A percentile compares a stretch with the other conserved stretches of the same genome.
These are phyloP conservation scores for Physocephala rufipes DNA, from an alignment of 2,888 invertebrate genomes.

Conservation along the genomic window DNA sequence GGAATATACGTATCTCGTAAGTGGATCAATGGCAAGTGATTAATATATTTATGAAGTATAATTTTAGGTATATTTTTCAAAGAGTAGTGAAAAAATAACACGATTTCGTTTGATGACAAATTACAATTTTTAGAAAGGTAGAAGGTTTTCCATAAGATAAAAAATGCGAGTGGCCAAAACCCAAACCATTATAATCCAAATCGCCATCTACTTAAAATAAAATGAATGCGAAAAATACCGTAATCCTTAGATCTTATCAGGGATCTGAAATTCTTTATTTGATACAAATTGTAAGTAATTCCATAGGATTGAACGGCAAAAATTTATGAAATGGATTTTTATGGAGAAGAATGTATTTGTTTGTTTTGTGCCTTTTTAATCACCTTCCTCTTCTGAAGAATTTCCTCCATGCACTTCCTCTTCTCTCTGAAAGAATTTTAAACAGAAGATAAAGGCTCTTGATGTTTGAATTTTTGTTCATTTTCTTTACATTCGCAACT, in stretches of 20 bases:
- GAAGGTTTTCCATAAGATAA: neutral
- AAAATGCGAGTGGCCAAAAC: too few relatives aligned
- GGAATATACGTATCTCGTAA: too few relatives aligned
- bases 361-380: neutral
- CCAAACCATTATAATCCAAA: neutral
- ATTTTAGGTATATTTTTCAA: too few relatives aligned
- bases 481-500: neutral
- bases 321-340: neutral
- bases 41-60: too few relatives aligned
- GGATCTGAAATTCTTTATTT: slow-evolving; percentile 8
- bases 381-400: neutral
- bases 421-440: too few relatives aligned
- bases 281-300: slow-evolving; percentile 19
- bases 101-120: too few relatives aligned
- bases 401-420: too few relatives aligned
- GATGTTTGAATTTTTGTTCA: neutral
- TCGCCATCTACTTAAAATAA: neutral
- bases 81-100: too few relatives aligned
- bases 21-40: too few relatives aligned
- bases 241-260: slow-evolving; percentile 17
- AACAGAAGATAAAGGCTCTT: neutral
- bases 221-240: neutral
- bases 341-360: neutral
- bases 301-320: slow-evolving; percentile 21
- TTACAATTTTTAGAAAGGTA: neutral